Base-by-base conservation (phyloP, 2,888 invertebrate species). In the Zelleria hepariella region DNA sequence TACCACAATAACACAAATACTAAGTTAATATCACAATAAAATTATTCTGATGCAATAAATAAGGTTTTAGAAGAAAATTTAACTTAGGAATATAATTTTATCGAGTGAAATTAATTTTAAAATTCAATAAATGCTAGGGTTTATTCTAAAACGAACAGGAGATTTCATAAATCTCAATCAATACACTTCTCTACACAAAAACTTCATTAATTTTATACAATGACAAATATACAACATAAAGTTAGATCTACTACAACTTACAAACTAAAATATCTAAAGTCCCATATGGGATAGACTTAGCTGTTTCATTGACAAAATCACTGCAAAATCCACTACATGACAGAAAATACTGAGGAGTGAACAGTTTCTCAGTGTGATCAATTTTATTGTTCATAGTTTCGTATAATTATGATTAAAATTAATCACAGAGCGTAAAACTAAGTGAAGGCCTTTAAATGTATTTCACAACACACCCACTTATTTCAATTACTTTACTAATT, bases 1-100 rank as follows among this genome's bases (percentile, higher is more conserved):
- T 25, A 55, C 54, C 21, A 32, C 20, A 56, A 18, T 53, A 54
- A n/a, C 25, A 51, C n/a, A 48, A 59, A 42, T 49, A 49, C 49
- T 47, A 52, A 57, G 27, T 52, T 32, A 57, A 58, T 60, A 60
- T 60, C 60, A 60, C 60, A 51, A 51, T 51, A 54, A 21, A 27
- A 48, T 25, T 47, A 42, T 42, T 42, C 32, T 42, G 15, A 42
- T 42, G 5, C 15, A 42, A 60, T 25, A 53, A 54, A 47, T 24
- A 26, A 48, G 26, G 6, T 51, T 51, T 51, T 51, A 8, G 49
- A 15, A 42, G 15, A 42, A 42, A 42, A 10, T 3, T 42, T 15
- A 42, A 2, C 32, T 42, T 42, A 42, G 10, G 15, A 42, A 42
- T 42, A 42, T n/a, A 42, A 42, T 15, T 15, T 1, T 4, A 10